phyloP scores from a whole-genome alignment of 2,888 invertebrate species.

The Cataglyphis altisquamis region DNA sequence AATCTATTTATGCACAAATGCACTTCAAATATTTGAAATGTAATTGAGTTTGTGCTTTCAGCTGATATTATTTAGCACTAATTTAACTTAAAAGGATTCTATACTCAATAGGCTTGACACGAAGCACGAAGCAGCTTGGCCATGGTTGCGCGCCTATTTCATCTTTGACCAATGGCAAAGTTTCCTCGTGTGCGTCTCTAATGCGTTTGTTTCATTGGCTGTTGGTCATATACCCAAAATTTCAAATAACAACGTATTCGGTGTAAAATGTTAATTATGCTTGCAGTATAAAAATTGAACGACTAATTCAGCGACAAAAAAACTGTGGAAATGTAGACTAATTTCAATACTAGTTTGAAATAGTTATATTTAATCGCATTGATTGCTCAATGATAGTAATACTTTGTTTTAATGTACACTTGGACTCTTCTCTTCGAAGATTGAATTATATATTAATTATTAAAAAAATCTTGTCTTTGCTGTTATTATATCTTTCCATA shows the following conservation, averaged over 20 bases:
- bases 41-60: not conserved
- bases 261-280: not conserved
- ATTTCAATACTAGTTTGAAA: not conserved
- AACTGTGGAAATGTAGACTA: not conserved
- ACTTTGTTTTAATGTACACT: too few relatives aligned
- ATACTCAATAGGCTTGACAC: not conserved
- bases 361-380: too few relatives aligned
- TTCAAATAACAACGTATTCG: not conserved
- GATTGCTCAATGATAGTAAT: too few relatives aligned
- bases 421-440: too few relatives aligned
- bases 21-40: not conserved
- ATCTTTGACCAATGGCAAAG: not conserved
- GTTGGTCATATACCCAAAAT: not conserved
- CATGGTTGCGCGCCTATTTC: conserved; percentile 34
- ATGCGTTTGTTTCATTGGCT: not conserved
- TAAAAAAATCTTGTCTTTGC: too few relatives aligned
- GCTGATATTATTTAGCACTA: not conserved
- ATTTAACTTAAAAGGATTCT: not conserved
- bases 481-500: too few relatives aligned
- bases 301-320: not conserved
- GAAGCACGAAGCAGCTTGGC: not conserved
- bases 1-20: not conserved
- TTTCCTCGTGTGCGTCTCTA: not conserved
- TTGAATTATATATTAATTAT: too few relatives aligned
- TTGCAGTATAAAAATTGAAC: not conserved